Base-by-base conservation (phyloP, 2,113 vertebrate species). In the Xenopus borealis region DNA sequence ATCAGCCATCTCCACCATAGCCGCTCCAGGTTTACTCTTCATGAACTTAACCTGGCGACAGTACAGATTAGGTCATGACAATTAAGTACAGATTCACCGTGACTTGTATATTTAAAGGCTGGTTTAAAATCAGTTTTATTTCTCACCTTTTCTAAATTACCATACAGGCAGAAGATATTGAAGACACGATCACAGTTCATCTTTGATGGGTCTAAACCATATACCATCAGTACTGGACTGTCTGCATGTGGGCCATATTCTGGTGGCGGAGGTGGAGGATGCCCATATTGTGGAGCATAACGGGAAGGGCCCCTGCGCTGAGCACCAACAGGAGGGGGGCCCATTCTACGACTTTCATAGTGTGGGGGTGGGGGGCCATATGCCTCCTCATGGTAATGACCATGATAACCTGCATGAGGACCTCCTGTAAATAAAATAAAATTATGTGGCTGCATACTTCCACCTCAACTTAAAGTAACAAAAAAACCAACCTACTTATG, bases 1-100 rank as follows among this genome's bases (percentile, higher is more conserved):
- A 16, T 98, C 96, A 0, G 94, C 95, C 96, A 98, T 98, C 78
- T 98, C 95, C 70, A 97, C 96, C 96, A 98, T 98, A 44, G 94
- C 95, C 0, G 96, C 95, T 6, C 96, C 96, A 0, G 96, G 96
- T 72, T 98, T 98, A 81, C 96, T 97, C 84, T 98, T 98, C 96
- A 98, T 98, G 79, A 98, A 98, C 79, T 98, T 98, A 50, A 96
- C 90, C 96, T 97, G 59, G 45, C 19, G 9, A 19, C 1, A 18
- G 33, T 40, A 40, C 30, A 33, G 4, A 8, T 13, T 16, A 23
- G 16, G 11, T 12, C 5, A 9, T 40, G 5, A 9, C 33, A 40
- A 40, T 40, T 2, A 40, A 40, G 33, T 40, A 27, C 23, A 7
- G 33, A 40, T 9, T 40, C 5, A 7, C 33, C 7, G 30, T 40